Percentiles rank a stretch among this genome's conserved stretches.
These are phyloP conservation scores for Peromyscus eremicus DNA, from an alignment of 2,797 vertebrate genomes.

Conservation along the genomic window DNA sequence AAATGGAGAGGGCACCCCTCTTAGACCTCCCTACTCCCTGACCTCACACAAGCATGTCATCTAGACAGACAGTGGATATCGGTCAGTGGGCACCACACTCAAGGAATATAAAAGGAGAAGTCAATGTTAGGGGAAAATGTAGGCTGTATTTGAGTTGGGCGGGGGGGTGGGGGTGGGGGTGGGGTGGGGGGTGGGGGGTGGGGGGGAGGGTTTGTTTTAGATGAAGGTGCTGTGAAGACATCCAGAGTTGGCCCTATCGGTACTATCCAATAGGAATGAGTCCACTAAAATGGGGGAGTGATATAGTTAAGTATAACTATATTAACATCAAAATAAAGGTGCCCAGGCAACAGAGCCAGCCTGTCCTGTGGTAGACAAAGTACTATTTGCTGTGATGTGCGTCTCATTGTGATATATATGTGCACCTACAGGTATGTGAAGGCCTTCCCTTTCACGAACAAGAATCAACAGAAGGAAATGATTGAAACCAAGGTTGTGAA, in stretches of 20 bases:
- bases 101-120: constrained; percentile 37
- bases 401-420: constrained; percentile 61
- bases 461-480: constrained; percentile 87
- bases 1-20: not conserved
- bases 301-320: not conserved
- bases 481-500: constrained; percentile 88
- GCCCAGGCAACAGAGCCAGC: not conserved
- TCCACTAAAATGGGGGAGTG: not conserved
- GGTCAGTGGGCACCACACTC: not conserved
- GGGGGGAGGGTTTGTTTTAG: not conserved
- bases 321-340: not conserved
- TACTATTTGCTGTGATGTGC: not conserved
- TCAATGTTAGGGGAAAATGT: not conserved
- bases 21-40: not conserved
- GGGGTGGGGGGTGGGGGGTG: too few relatives aligned
- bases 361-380: not conserved
- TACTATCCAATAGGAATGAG: not conserved
- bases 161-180: too few relatives aligned
- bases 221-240: not conserved
- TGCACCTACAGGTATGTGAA: constrained; percentile 87
- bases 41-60: not conserved
- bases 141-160: constrained; percentile 13
- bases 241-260: not conserved
- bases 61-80: not conserved
- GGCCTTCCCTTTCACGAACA: constrained; percentile 87